Evolutionary conservation across 2,888 invertebrate species (phyloP), one percentile per base, ranked within the genome.

Genomic region (Habrosyne pyritoides): DNA sequence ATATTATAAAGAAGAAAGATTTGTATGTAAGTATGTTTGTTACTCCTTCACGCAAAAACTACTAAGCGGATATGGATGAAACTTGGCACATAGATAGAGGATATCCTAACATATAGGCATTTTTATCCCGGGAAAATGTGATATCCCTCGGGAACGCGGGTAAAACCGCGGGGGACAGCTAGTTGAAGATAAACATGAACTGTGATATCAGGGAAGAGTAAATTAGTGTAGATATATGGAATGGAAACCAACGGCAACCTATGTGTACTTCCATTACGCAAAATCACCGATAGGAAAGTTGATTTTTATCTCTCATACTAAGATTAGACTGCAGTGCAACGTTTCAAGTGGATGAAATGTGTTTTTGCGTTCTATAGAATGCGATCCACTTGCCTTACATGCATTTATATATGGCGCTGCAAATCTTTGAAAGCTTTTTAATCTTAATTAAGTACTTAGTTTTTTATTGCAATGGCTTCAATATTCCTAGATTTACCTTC

Each of bases 321-420:
- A 21, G 47, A 53, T 56, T 53, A 54, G 57, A 57, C 54, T 54
- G 53, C 21, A 21, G 21, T 22, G 51, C 48, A 57, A 57, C 52
- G 54, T 46, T 51, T 30, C 47, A 50, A 57, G 52, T 54, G 14
- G 28, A 52, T 54, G 12, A 52, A 36, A 52, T 21, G 42, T 18
- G 42, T 42, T 18, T 42, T 18, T 42, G 8, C 14, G 24, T 22
- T n/a, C 21, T 5, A 18, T 8, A 21, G 22, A 26, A 21, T 30
- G 21, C n/a, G 50, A 46, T 53, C 28, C 28, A 50, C 33, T 22
- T 53, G 53, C 42, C 28, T 24, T 28, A 49, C 49, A 24, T 48
- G 24, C 36, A 36, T 14, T 14, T 36, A 12, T 14, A 14, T 36
- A 36, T 12, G 36, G 12, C 1, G 36, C 36, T n/a, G 36, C 36